A percentile compares a stretch with the other conserved stretches of the same genome.
phyloP scores from a whole-genome alignment of 2,797 vertebrate genomes.

The Alosa sapidissima region DNA sequence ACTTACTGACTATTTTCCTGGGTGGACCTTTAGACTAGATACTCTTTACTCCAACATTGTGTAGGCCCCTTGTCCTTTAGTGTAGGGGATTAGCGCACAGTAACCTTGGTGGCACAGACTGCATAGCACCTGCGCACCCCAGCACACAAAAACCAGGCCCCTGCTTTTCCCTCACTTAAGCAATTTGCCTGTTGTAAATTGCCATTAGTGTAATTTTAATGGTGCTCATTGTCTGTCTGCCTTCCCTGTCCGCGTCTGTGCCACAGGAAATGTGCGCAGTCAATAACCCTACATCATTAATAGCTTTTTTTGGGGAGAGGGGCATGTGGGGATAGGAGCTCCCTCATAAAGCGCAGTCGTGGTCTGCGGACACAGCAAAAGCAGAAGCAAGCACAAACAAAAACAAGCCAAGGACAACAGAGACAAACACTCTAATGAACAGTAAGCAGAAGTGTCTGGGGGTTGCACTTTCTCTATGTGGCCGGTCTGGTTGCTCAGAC shows the following conservation, averaged over 20 bases:
- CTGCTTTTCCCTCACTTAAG: constrained; percentile 72
- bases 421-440: neutral
- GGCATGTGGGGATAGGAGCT: constrained; percentile 43
- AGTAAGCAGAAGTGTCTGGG: neutral
- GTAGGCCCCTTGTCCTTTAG: neutral
- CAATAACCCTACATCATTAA: constrained; percentile 75
- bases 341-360: constrained; percentile 53
- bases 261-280: constrained; percentile 76
- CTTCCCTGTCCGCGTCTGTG: constrained; percentile 75
- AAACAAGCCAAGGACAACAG: neutral
- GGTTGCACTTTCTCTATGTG: constrained; percentile 6
- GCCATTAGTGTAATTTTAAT: constrained; percentile 78
- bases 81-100: neutral
- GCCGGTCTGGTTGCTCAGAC: neutral
- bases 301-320: constrained; percentile 55
- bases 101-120: neutral
- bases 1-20: neutral
- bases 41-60: neutral
- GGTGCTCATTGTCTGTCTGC: constrained; percentile 75
- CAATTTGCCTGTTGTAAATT: constrained; percentile 77
- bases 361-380: neutral
- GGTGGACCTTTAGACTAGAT: neutral
- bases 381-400: neutral
- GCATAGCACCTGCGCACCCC: constrained; percentile 23
- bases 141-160: constrained; percentile 62